phyloP scores from a whole-genome alignment of 2,888 invertebrate genomes.

The Zootermopsis nevadensis region DNA sequence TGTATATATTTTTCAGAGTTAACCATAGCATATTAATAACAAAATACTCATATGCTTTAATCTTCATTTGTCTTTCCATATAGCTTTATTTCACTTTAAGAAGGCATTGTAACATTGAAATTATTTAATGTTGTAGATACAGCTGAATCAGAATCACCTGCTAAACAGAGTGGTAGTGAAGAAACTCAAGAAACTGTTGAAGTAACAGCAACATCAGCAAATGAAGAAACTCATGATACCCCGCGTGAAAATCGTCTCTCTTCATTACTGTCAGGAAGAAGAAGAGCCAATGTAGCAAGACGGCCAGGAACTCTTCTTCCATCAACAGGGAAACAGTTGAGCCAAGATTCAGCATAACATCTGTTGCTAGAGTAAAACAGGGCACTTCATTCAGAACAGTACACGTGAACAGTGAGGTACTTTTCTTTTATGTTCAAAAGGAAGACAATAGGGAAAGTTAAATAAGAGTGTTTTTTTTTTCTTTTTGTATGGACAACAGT shows the following conservation, averaged over 20 bases:
- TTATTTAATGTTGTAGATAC: not conserved
- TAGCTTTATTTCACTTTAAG: not conserved
- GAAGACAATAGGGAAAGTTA: too few relatives aligned
- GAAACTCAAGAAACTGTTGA: conserved; percentile 35
- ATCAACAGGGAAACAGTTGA: conserved; percentile 12
- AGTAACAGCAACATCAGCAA: conserved; percentile 37
- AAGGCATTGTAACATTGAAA: not conserved
- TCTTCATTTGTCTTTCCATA: too few relatives aligned
- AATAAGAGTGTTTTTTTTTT: too few relatives aligned
- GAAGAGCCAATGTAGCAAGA: conserved; percentile 41
- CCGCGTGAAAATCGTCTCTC: conserved; percentile 44
- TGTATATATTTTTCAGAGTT: too few relatives aligned
- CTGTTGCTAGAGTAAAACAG: too few relatives aligned
- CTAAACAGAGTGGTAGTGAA: conserved; percentile 24
- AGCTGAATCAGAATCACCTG: conserved; percentile 37
- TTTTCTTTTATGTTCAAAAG: too few relatives aligned
- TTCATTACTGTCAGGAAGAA: conserved; percentile 46
- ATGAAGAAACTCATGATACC: conserved; percentile 43
- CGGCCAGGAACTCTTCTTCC: conserved; percentile 46
- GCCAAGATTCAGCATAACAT: not conserved
- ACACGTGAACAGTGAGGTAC: too few relatives aligned
- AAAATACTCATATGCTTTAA: too few relatives aligned
- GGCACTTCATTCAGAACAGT: too few relatives aligned
- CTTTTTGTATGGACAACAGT: too few relatives aligned
- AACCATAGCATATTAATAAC: too few relatives aligned